phyloP scores from a whole-genome alignment of 2,888 invertebrate species.

The Xanthorhoe designata region DNA sequence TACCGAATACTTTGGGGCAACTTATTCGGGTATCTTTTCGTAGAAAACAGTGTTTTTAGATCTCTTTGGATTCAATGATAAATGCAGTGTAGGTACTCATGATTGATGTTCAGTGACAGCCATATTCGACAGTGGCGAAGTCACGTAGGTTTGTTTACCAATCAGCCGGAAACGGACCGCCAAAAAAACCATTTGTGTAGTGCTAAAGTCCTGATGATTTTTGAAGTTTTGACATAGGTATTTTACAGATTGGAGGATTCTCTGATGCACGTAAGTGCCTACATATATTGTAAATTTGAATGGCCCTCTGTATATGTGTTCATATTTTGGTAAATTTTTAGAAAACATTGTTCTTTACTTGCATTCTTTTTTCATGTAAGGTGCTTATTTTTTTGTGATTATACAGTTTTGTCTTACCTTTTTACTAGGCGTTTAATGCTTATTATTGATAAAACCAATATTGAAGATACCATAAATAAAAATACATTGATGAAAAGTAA shows the following conservation, averaged over 20 bases:
- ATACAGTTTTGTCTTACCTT: too few species aligned
- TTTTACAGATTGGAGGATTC: too few species aligned
- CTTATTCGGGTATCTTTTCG: neutral
- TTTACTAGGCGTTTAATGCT: too few species aligned
- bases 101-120: constrained; percentile 54
- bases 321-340: too few species aligned
- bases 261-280: too few species aligned
- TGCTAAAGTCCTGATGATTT: constrained; percentile 4
- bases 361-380: too few species aligned
- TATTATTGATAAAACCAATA: too few species aligned
- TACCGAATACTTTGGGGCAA: neutral
- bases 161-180: constrained; percentile 31
- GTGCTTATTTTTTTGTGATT: too few species aligned
- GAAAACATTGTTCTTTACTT: too few species aligned
- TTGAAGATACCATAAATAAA: too few species aligned
- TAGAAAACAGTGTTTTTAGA: neutral
- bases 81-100: constrained; percentile 6
- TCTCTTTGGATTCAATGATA: neutral
- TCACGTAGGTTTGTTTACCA: constrained; percentile 63
- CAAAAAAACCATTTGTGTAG: constrained; percentile 24
- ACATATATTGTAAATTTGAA: neutral
- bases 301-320: too few species aligned
- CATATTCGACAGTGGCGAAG: constrained; percentile 57
- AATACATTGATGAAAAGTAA: too few species aligned
- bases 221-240: constrained; percentile 7